phyloP scores from a whole-genome alignment of 2,888 invertebrate genomes.

The Netelia inedita region DNA sequence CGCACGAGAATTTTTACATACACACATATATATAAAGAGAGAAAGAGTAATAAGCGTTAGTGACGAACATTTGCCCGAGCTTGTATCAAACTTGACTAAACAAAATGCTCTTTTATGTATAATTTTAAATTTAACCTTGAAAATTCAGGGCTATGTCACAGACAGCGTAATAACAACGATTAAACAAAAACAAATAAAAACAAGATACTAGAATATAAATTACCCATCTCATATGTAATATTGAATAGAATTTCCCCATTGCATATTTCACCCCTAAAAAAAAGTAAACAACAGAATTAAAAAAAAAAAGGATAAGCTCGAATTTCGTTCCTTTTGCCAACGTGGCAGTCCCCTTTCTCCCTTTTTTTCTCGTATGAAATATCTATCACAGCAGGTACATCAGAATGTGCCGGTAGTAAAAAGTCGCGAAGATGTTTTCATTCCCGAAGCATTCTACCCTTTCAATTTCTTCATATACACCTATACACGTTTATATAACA shows the following conservation, averaged over 20 bases:
- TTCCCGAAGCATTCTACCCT: constrained; percentile 27
- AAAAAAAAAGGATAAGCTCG: not conserved
- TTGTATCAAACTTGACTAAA: too few relatives aligned
- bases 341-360: not conserved
- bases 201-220: too few relatives aligned
- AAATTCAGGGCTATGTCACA: too few relatives aligned
- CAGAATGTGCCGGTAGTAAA: constrained; percentile 49
- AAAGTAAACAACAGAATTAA: not conserved
- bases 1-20: constrained; percentile 26
- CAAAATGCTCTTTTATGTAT: too few relatives aligned
- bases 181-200: too few relatives aligned
- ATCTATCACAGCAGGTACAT: constrained; percentile 43
- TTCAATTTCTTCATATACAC: constrained; percentile 9
- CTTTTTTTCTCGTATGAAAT: constrained; percentile 41
- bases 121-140: too few relatives aligned
- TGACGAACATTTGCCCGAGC: too few relatives aligned
- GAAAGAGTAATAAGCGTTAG: too few relatives aligned
- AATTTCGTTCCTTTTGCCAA: not conserved
- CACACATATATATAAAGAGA: not conserved
- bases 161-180: too few relatives aligned
- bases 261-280: not conserved
- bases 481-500: not conserved
- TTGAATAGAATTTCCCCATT: not conserved
- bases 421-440: constrained; percentile 47
- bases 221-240: too few relatives aligned